Evolutionary conservation across 1,140 invertebrate genomes (phyloP).

Genomic region (Diplogasteroides magnus): DNA sequence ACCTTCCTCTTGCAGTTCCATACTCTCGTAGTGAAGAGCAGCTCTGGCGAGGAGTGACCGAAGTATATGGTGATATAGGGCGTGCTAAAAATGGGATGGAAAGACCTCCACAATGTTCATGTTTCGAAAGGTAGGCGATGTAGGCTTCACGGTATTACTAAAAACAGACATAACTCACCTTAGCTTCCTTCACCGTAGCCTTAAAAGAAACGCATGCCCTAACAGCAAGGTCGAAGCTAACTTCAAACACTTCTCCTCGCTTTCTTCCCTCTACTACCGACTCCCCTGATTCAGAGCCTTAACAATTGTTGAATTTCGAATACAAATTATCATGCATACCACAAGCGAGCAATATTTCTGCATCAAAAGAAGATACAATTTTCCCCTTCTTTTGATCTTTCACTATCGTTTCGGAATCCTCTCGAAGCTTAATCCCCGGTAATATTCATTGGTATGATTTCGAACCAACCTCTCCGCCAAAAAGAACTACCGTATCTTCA

Average conservation of each 20-base stretch:
- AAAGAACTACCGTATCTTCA: slow-evolving; percentile 8
- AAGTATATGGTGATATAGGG: slow-evolving; percentile 26
- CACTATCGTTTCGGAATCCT: slow-evolving; percentile 21
- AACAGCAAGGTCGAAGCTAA: background rate
- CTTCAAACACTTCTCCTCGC: background rate
- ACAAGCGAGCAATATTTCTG: slow-evolving; percentile 12
- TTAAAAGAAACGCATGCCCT: background rate
- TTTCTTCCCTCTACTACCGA: too few species aligned
- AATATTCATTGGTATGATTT: background rate
- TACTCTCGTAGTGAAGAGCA: slow-evolving; percentile 30
- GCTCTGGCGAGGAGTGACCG: slow-evolving; percentile 17
- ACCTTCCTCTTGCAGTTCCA: slow-evolving; percentile 32
- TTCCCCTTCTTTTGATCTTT: slow-evolving; percentile 28
- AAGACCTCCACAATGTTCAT: too few species aligned
- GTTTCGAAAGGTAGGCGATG: too few species aligned
- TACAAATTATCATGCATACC: background rate
- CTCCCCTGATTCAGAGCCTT: background rate
- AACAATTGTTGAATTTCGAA: background rate
- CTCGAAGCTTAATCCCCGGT: slow-evolving; percentile 7
- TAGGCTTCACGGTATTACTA: slow-evolving; percentile 7
- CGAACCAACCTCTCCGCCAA: background rate
- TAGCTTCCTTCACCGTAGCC: background rate
- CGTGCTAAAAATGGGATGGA: slow-evolving; percentile 10
- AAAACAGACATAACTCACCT: background rate
- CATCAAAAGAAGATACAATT: slow-evolving; percentile 12